A percentile compares a stretch with the other conserved stretches of the same genome.
Conservation (phyloP, 2,113 vertebrate species). For the Stigmatopora nigra region DNA sequence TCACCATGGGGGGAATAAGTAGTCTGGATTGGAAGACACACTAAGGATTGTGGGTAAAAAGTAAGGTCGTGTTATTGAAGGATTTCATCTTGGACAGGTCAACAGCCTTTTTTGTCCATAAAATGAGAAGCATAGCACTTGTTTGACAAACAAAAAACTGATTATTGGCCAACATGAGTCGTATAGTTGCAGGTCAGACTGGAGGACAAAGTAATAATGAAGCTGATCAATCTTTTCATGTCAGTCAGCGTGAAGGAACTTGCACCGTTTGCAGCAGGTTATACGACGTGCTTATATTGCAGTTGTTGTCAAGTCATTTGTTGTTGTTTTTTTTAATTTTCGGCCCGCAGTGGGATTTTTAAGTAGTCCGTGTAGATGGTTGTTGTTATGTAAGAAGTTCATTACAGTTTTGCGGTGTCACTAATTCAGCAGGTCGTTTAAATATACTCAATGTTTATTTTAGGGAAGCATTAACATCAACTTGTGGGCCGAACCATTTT, state of each 20-base stretch:
- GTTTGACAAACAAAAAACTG: too few relatives aligned
- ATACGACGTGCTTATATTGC: not conserved
- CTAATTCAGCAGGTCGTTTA: constrained; percentile 10
- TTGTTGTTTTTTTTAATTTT: constrained; percentile 18
- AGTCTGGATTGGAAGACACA: constrained; percentile 29
- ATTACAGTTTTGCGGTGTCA: not conserved
- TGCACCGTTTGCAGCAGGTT: not conserved
- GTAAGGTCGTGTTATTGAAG: constrained; percentile 45
- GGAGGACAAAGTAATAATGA: not conserved
- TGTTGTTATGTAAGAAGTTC: not conserved
- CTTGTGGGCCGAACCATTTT: too few relatives aligned
- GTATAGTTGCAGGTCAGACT: not conserved
- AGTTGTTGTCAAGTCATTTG: constrained; percentile 3
- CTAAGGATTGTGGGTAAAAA: constrained; percentile 35
- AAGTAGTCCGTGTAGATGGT: not conserved
- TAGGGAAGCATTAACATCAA: too few relatives aligned
- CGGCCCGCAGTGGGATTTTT: not conserved
- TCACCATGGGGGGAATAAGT: constrained; percentile 41
- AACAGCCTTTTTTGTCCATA: constrained; percentile 28
- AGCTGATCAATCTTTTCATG: not conserved
- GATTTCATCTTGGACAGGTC: constrained; percentile 38
- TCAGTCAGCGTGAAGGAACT: not conserved
- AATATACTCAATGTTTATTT: not conserved
- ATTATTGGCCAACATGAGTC: not conserved
- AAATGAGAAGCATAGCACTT: constrained; percentile 1